Base-by-base conservation (phyloP, 2,888 invertebrate genomes). In the Agrotis ipsilon region DNA sequence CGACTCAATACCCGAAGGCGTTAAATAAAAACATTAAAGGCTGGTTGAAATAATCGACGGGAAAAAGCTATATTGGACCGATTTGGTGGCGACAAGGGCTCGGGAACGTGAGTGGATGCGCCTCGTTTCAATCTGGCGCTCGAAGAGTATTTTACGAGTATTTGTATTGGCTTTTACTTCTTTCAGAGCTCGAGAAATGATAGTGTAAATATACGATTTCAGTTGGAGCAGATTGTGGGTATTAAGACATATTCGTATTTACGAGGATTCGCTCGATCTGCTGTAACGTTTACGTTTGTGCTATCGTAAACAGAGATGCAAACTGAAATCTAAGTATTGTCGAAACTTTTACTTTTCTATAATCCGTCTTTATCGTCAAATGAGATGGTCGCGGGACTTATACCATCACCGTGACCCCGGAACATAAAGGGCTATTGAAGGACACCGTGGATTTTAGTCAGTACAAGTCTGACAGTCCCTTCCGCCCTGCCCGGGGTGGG, bases 1-100 rank as follows among this genome's bases (percentile, higher is more conserved):
- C 92, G 91, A 84, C 92, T 93, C 94, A 93, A 94, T 95, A 94
- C 92, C 88, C 90, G 86, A 82, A 90, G 90, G 94, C 92, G 94
- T 93, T 94, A 95, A 96, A 95, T 96, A 96, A 96, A 96, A 96
- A 96, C 96, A 95, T 96, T 95, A 96, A 95, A 93, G 92, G 88
- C 92, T 90, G 90, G 89, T 91, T 92, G 92, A 92, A 95, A 96
- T 96, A 95, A 95, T 94, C 93, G 91, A 88, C 88, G 85, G 88
- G 93, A 93, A 94, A 95, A 94, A 93, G 91, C 88, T 89, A 93
- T 94, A 92, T 92, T 89, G 91, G 92, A 92, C 93, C 92, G 93
- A 93, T 95, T 95, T 94, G 95, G 95, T 87, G 91, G 89, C 89
- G 92, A 91, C 92, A 90, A 89, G 88, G 86, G 83, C 87, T 77